phyloP scores from a whole-genome alignment of 2,888 invertebrate species.

The Lottia scabra region DNA sequence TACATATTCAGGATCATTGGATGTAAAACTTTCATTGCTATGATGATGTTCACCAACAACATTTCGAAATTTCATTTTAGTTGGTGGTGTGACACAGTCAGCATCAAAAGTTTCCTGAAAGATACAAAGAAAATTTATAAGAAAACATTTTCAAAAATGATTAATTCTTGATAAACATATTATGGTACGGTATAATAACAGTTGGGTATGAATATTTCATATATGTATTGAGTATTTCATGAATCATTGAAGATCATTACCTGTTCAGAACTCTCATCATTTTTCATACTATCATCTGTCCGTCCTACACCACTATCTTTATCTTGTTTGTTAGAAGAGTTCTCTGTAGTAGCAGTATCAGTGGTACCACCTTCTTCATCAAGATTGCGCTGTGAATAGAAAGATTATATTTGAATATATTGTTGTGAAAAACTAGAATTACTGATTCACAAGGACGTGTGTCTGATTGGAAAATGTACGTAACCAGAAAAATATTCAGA shows the following conservation, averaged over 20 bases:
- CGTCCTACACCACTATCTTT: slow-evolving; percentile 69
- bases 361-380: slow-evolving; percentile 67
- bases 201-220: too few species aligned
- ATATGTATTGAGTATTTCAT: too few species aligned
- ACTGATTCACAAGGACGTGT: too few species aligned
- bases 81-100: slow-evolving; percentile 45
- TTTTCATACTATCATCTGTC: slow-evolving; percentile 66
- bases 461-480: too few species aligned
- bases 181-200: too few species aligned
- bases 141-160: background rate
- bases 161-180: background rate
- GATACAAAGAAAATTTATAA: background rate
- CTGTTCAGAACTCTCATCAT: slow-evolving; percentile 68
- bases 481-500: too few species aligned
- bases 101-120: slow-evolving; percentile 61
- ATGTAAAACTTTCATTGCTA: slow-evolving; percentile 63
- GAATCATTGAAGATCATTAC: slow-evolving; percentile 26
- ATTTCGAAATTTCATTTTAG: slow-evolving; percentile 17
- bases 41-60: slow-evolving; percentile 63
- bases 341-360: slow-evolving; percentile 66
- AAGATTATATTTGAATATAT: background rate
- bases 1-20: slow-evolving; percentile 41
- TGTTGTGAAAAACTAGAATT: too few species aligned
- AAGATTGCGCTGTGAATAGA: slow-evolving; percentile 47
- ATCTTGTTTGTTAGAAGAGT: slow-evolving; percentile 62